Evolutionary conservation across 2,113 vertebrate genomes (phyloP).

Genomic region (Ia io): DNA sequence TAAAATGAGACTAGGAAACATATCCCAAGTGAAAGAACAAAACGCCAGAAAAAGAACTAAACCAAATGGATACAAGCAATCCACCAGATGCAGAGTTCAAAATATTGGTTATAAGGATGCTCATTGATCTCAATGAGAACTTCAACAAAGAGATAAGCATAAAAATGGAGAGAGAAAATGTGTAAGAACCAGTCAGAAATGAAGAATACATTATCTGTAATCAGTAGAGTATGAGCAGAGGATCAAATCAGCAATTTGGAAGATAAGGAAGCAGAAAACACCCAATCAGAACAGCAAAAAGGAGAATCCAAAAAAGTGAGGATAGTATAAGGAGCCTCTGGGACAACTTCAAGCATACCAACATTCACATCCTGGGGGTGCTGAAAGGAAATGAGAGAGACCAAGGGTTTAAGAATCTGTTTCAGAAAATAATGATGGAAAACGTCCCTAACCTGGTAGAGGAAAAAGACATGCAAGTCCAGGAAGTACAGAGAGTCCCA

Average conservation of each 20-base stretch:
- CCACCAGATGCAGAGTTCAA: neutral
- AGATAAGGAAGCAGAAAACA: neutral
- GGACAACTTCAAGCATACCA: neutral
- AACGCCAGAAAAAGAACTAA: neutral
- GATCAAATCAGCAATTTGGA: neutral
- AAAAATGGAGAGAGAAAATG: neutral
- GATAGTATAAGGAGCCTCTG: neutral
- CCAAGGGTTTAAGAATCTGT: neutral
- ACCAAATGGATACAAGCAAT: neutral
- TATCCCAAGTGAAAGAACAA: neutral
- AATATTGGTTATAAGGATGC: neutral
- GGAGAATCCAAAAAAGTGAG: neutral
- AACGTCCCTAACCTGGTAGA: neutral
- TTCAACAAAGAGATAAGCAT: neutral
- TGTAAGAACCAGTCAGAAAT: neutral
- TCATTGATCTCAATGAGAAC: neutral
- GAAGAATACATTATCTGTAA: neutral
- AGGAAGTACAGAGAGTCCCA: neutral
- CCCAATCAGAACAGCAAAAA: neutral
- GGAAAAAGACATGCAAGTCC: neutral
- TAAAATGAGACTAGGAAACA: neutral
- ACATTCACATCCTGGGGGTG: neutral
- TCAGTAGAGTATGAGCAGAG: neutral
- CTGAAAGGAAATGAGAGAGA: neutral
- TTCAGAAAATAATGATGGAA: neutral